Percentiles rank a stretch among this genome's conserved stretches.
phyloP scores from a whole-genome alignment of 2,888 invertebrate genomes.

The Brachycybe producta region DNA sequence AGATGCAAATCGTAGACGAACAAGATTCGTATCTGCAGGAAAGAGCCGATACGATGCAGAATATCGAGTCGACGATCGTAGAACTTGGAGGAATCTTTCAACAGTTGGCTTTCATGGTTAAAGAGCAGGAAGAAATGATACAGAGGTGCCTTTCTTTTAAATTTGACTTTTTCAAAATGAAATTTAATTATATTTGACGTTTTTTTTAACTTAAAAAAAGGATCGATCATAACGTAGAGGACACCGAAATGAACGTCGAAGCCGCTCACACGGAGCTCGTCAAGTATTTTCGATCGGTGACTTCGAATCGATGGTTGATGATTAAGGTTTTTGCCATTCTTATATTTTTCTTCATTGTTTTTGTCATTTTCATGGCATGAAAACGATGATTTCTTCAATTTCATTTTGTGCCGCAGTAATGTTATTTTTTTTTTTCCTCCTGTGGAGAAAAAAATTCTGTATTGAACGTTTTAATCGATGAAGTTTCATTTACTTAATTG shows the following conservation, averaged over 20 bases:
- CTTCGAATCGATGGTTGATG: slow-evolving; percentile 97
- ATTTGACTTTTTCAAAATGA: slow-evolving; percentile 8
- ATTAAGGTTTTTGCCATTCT: slow-evolving; percentile 97
- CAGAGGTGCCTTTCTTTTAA: slow-evolving; percentile 44
- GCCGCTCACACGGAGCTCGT: slow-evolving; percentile 94
- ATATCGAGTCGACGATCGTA: slow-evolving; percentile 96
- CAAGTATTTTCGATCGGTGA: slow-evolving; percentile 93
- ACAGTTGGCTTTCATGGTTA: slow-evolving; percentile 90
- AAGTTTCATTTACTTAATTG: no score
- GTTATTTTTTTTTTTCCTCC: neutral
- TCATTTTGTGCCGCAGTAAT: neutral
- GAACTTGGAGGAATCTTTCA: slow-evolving; percentile 90
- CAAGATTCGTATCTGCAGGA: slow-evolving; percentile 83
- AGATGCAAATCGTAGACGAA: slow-evolving; percentile 56
- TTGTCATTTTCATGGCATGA: slow-evolving; percentile 91
- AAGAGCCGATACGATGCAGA: slow-evolving; percentile 96
- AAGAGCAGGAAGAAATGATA: slow-evolving; percentile 96
- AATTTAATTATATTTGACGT: slow-evolving; percentile 8
- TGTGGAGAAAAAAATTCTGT: neutral
- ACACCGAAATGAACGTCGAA: slow-evolving; percentile 90
- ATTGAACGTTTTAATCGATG: neutral
- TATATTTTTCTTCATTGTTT: slow-evolving; percentile 97
- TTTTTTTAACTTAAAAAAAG: slow-evolving; percentile 37
- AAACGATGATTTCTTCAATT: neutral
- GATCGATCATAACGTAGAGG: slow-evolving; percentile 93